Evolutionary conservation across 2,888 invertebrate species (phyloP), one percentile per base, ranked within the genome.

Genomic region (Drosophila pegasa): DNA sequence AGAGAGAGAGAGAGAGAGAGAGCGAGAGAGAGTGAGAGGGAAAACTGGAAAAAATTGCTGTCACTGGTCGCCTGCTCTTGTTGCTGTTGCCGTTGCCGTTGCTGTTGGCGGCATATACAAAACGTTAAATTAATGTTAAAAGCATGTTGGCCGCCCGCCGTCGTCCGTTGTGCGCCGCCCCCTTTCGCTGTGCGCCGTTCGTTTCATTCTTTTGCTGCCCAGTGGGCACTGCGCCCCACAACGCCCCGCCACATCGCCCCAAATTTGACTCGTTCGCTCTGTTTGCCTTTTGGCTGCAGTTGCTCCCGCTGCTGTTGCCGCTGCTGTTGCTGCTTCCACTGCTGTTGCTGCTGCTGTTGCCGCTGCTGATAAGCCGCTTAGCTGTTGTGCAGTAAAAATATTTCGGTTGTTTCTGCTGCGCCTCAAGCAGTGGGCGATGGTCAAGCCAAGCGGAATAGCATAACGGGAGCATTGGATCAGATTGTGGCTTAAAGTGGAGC

Each of bases 351-450:
- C 29, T 31, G 41, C 18, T 20, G 31, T 6, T 47, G 55, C 29
- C 10, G 48, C 20, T 50, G 48, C 63, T 65, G 78, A 80, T 80
- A 80, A 80, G 80, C 80, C 67, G 81, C 85, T 82, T 81, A 84
- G 54, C 81, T 61, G 58, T 71, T 74, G 78, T 61, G 84, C 74
- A 71, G 60, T 75, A 64, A 71, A 78, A 83, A 80, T 78, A 80
- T 80, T 75, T 75, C 56, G 57, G 57, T 33, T 73, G 54, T 29
- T 61, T 38, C 35, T 69, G 31, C 48, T 54, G 37, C 41, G 73
- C 75, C 59, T 54, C 37, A 33, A 65, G 75, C 64, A 35, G 73
- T 71, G 60, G 58, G 71, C 54, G 73, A 62, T 55, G 74, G 67
- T 58, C 48, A 51, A 41, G 72, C 63, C 41, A 38, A 68, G 43